A percentile compares a stretch with the other conserved stretches of the same genome.
These are phyloP conservation scores for Todus mexicanus DNA, from an alignment of 2,797 vertebrate species.

Conservation along the genomic window DNA sequence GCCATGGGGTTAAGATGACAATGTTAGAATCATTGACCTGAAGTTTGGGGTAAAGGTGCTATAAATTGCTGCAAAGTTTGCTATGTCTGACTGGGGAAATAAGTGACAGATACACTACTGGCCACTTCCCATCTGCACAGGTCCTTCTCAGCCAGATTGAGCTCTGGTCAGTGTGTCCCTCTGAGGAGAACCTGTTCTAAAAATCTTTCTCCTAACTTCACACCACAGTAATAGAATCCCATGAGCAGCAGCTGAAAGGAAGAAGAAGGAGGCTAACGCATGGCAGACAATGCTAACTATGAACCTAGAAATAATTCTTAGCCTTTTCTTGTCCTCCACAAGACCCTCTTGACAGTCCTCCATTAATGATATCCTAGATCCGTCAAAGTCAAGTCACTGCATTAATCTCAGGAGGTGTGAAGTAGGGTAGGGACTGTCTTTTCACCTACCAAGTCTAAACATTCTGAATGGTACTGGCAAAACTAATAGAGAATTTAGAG, in stretches of 20 bases:
- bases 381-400: background rate
- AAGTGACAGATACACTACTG: background rate
- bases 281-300: background rate
- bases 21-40: background rate
- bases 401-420: background rate
- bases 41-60: background rate
- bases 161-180: background rate
- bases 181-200: background rate
- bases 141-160: background rate
- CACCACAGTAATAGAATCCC: background rate
- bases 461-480: background rate
- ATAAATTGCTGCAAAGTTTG: background rate
- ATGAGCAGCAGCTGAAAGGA: background rate
- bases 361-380: background rate
- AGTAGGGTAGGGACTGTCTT: background rate
- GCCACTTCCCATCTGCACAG: background rate
- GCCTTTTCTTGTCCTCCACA: background rate
- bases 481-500: background rate
- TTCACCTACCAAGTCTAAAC: background rate
- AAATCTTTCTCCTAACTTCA: background rate
- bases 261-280: background rate
- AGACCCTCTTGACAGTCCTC: background rate
- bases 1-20: background rate
- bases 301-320: background rate
- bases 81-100: background rate